A percentile compares a stretch with the other conserved stretches of the same genome.
Evolutionary conservation across 2,888 invertebrate species (phyloP).

Genomic region (Apantesis nais): DNA sequence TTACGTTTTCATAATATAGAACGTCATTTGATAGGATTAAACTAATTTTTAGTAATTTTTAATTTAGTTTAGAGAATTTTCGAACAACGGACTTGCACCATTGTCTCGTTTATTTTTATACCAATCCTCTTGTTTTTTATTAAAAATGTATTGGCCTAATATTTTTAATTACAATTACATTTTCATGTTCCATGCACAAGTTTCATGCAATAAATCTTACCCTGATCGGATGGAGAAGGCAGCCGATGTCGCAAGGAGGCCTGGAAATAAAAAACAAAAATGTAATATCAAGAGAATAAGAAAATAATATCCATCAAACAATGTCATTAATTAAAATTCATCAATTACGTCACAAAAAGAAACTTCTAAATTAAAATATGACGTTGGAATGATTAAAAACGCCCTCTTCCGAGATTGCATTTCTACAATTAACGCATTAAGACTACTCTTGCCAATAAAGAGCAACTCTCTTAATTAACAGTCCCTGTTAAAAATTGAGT

Average conservation of each 20-base stretch:
- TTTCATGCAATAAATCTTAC: conserved; percentile 53
- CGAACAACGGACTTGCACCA: too few relatives aligned
- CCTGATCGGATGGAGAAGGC: conserved; percentile 79
- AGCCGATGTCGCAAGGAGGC: conserved; percentile 74
- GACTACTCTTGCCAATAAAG: conserved; percentile 82
- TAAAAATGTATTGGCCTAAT: not conserved
- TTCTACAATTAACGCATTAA: conserved; percentile 86
- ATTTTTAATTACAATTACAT: not conserved
- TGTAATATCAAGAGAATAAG: conserved; percentile 33
- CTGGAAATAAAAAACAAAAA: conserved; percentile 58
- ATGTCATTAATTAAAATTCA: conserved; percentile 62
- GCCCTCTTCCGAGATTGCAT: conserved; percentile 81
- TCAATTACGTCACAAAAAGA: conserved; percentile 62
- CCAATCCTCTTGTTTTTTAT: not conserved
- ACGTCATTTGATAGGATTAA: too few relatives aligned
- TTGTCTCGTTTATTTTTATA: not conserved
- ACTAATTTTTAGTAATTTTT: too few relatives aligned
- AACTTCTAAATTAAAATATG: conserved; percentile 76
- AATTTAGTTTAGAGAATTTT: too few relatives aligned
- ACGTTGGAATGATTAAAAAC: conserved; percentile 80
- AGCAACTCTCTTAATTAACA: conserved; percentile 83
- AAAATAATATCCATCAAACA: conserved; percentile 43
- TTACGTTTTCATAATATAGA: too few relatives aligned
- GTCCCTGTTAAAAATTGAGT: conserved; percentile 85
- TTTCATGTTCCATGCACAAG: too few relatives aligned